These are phyloP conservation scores for Paracentrotus lividus DNA, from an alignment of 53 echinoderm and acorn worm species.

Conservation along the genomic window DNA sequence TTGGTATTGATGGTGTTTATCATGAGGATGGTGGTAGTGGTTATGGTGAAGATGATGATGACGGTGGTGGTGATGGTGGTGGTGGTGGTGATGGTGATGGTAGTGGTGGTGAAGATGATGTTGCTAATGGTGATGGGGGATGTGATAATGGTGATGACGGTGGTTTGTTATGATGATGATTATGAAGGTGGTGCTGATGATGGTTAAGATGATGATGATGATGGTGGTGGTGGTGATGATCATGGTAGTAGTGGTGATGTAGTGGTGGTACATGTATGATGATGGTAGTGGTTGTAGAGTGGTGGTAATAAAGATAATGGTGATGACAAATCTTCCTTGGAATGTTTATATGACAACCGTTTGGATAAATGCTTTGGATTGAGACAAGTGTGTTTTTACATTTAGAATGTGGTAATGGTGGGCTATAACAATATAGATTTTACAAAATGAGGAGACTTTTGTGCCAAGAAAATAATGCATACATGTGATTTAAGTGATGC, in stretches of 20 bases:
- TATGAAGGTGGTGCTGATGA: neutral
- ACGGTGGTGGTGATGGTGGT: neutral
- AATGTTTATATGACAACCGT: too few relatives aligned
- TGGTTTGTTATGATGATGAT: neutral
- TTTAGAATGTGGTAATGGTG: too few relatives aligned
- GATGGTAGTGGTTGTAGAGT: too few relatives aligned
- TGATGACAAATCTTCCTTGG: too few relatives aligned
- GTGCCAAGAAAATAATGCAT: too few relatives aligned
- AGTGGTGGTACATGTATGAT: neutral
- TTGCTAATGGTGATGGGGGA: neutral
- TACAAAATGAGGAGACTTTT: too few relatives aligned
- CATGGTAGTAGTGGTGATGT: too few relatives aligned
- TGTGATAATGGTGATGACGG: neutral
- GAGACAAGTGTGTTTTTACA: too few relatives aligned
- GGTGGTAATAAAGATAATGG: neutral
- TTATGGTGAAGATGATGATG: neutral
- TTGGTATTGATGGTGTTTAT: neutral
- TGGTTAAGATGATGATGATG: neutral
- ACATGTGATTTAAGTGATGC: too few relatives aligned
- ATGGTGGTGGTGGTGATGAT: neutral
- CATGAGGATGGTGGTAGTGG: constrained; percentile 19
- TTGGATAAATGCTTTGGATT: too few relatives aligned
- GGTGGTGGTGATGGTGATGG: neutral
- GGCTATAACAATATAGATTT: too few relatives aligned
- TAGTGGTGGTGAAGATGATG: neutral